Base-by-base conservation (phyloP, 2,888 invertebrate species). In the Caenorhabditis becei region DNA sequence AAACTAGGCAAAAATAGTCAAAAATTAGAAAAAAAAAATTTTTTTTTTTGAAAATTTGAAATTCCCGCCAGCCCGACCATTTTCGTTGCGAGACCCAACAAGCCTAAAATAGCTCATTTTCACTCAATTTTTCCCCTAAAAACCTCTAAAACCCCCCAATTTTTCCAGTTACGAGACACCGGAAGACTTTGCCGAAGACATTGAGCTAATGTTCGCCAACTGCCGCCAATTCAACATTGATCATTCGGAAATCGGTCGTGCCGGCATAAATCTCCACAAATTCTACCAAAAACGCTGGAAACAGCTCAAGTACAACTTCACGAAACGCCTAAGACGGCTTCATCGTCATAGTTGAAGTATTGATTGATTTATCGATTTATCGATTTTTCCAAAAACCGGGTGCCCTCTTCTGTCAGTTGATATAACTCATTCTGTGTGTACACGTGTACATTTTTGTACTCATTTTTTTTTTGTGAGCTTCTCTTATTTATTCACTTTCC, bases 211-310 rank as follows among this genome's bases (percentile, higher is more conserved):
- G 91, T 97, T 98, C 93, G 95, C 95, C 92, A 98, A 98, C 93
- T 98, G 98, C 92, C 96, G 97, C 92, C 95, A 95, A 69, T 98
- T 97, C 93, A 98, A 98, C 92, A 97, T 98, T 92, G 98, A 98
- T 92, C 96, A 97, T 92, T 97, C 97, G 87, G 96, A 97, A 0
- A 97, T 98, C 53, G 98, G 97, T 1, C 95, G 96, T 91, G 97
- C 97, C 16, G 97, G 80, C 7, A 97, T 95, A 93, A 75, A 61
- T 24, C 65, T 87, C 32, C 56, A 83, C 69, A 83, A 84, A 41
- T 87, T 87, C 75, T 87, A 79, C 77, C 69, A 63, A 11, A 87
- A 87, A 58, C 80, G 87, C 11, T 87, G 85, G 84, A 75, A 83
- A 49, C 86, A 86, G 47, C 47, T 87, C 18, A 86, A 85, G 35